Evolutionary conservation across 2,888 invertebrate species (phyloP), one percentile per base, ranked within the genome.

Genomic region (Frankliniella intonsa): DNA sequence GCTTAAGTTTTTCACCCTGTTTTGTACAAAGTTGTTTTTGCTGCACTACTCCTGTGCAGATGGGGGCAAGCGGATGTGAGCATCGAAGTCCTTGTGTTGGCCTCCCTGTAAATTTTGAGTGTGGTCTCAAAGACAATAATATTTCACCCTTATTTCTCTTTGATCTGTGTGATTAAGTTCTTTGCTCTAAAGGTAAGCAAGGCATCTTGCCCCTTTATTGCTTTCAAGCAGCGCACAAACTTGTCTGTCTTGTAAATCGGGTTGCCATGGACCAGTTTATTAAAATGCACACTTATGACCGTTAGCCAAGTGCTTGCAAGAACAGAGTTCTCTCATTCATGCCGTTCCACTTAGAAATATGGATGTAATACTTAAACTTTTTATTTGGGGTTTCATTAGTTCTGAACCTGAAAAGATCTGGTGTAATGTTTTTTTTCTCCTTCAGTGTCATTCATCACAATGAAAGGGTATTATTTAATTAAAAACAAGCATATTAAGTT

Each of bases 111-210:
- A 76, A 22, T 76, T 76, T 22, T 76, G 69, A 76, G 69, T 76
- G 69, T 76, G 69, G 69, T 76, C 69, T 76, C 69, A 76, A 76
- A 76, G 69, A 76, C 69, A 76, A 76, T 76, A 76, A 76, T 76
- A 76, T 76, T 76, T 76, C 69, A 76, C 69, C 69, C 69, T 76
- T 76, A 76, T 25, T 76, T 76, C 69, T 76, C 25, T 25, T 76
- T 76, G 69, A 76, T 76, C 25, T 25, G 69, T 76, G 69, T 76
- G 69, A 76, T 76, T n/a, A 76, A 76, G 69, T 22, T 38, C 69
- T 9, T 76, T 76, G 12, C 69, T 25, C 22, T 9, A 11, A 12
- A 76, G 69, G 69, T 25, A 12, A 76, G 69, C 25, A 11, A 22
- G 25, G n/a, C 12, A 76, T 9, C 69, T 76, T 76, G 69, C 69